Evolutionary conservation across 2,888 invertebrate species (phyloP).

Genomic region (Lasioglossum leucozonium): DNA sequence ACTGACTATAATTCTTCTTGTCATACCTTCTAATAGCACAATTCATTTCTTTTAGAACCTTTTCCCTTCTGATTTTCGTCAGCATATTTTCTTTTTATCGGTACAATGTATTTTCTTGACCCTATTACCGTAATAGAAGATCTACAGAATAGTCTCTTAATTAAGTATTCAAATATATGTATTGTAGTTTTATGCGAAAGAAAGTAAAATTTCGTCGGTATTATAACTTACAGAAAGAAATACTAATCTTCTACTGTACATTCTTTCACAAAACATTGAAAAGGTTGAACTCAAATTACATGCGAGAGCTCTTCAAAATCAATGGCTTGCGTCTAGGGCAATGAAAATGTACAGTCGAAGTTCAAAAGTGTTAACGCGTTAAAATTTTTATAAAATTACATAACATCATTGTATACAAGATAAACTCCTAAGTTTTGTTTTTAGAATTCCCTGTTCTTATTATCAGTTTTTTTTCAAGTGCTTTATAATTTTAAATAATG

Average conservation of each 20-base stretch:
- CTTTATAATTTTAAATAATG: conserved; percentile 28
- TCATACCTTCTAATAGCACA: conserved; percentile 53
- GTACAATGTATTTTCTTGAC: conserved; percentile 27
- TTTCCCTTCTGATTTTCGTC: conserved; percentile 29
- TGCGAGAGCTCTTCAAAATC: not conserved
- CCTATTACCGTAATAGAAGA: conserved; percentile 20
- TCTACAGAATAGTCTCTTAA: conserved; percentile 23
- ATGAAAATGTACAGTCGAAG: conserved; percentile 24
- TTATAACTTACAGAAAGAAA: conserved; percentile 13
- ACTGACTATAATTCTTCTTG: conserved; percentile 53
- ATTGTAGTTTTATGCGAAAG: not conserved
- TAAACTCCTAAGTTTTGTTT: conserved; percentile 24
- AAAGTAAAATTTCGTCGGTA: conserved; percentile 8
- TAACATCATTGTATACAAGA: conserved; percentile 42
- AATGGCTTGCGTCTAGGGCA: not conserved
- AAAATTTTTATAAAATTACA: conserved; percentile 30
- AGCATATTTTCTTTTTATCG: conserved; percentile 49
- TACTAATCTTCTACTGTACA: conserved; percentile 22
- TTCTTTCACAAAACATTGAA: conserved; percentile 5
- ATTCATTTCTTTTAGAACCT: conserved; percentile 28
- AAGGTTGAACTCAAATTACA: not conserved
- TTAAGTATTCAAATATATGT: conserved; percentile 11
- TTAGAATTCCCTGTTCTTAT: conserved; percentile 6
- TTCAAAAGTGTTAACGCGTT: conserved; percentile 26
- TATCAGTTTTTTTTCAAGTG: conserved; percentile 1